Evolutionary conservation across 2,113 vertebrate genomes (phyloP).

Genomic region (Microcebus jonahi): DNA sequence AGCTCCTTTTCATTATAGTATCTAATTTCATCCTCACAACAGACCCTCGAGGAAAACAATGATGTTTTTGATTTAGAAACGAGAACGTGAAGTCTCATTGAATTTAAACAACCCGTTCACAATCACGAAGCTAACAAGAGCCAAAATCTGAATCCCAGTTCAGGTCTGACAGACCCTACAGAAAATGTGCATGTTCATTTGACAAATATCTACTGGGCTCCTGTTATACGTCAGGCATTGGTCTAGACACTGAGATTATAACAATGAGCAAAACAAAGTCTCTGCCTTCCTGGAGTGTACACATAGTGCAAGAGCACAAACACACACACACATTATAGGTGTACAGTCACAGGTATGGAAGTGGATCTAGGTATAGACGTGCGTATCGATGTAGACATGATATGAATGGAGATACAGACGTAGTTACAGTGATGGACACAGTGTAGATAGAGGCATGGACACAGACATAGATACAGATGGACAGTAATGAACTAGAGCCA

Average conservation of each 20-base stretch:
- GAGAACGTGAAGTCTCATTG: not conserved
- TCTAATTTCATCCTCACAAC: not conserved
- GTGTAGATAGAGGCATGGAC: not conserved
- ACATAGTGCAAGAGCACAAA: not conserved
- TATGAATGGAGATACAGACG: not conserved
- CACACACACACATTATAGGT: not conserved
- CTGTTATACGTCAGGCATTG: too few species aligned
- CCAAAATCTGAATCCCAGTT: not conserved
- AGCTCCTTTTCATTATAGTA: not conserved
- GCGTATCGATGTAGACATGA: rapidly evolving
- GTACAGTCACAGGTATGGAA: too few species aligned
- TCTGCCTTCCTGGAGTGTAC: too few species aligned
- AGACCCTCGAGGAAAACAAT: not conserved
- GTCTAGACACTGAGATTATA: not conserved
- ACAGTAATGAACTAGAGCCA: not conserved
- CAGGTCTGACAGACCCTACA: not conserved
- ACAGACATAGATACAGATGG: not conserved
- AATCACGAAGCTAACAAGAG: not conserved
- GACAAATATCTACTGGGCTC: not conserved
- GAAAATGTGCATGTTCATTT: not conserved
- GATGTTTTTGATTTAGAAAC: not conserved
- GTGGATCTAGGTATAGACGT: not conserved
- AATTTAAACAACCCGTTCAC: not conserved
- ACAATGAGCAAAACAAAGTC: not conserved
- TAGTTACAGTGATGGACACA: not conserved